Evolutionary conservation across 2,797 vertebrate species (phyloP), one percentile per base, ranked within the genome.

Genomic region (Lagodon rhomboides): DNA sequence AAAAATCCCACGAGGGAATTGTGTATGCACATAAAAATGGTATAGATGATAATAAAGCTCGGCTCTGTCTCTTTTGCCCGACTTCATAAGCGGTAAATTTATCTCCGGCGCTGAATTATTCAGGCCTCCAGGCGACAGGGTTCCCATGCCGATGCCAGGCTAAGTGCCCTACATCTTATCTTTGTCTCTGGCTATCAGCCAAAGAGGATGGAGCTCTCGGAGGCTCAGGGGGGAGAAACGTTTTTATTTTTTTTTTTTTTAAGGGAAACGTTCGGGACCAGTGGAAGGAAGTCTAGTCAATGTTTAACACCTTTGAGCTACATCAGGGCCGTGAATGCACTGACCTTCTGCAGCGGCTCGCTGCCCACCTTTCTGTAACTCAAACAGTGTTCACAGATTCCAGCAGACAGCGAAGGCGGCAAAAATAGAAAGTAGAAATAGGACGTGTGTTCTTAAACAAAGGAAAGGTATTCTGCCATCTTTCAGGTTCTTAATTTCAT

Each of bases 41-140:
- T 47, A 30, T 23, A 62, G 77, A 66, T 85, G 17, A 82, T 78
- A 78, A 73, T 51, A 71, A 80, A 68, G 66, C 44, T 47, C 67
- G 16, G 62, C 66, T 82, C 68, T 10, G 54, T 79, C 63, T 71
- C 47, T 77, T 69, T 75, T 73, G 71, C 77, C 27, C 60, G 77
- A 79, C 73, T 88, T 87, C 78, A 83, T 73, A 68, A 77, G 90
- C 68, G 55, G 83, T 89, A 75, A 79, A 91, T 88, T 83, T 91
- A 89, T 91, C 90, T 80, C 58, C 5, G 85, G 38, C 34, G 0
- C 75, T 91, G 88, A 92, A 92, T 91, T 89, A 91, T 91, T 90
- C 85, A 90, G 85, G 86, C 85, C 84, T 83, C 63, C 30, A 18
- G 85, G 85, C 73, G 76, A 81, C 81, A 80, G 65, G 60, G 70